phyloP scores from a whole-genome alignment of 2,113 vertebrate genomes.

The Lucifuga dentata region DNA sequence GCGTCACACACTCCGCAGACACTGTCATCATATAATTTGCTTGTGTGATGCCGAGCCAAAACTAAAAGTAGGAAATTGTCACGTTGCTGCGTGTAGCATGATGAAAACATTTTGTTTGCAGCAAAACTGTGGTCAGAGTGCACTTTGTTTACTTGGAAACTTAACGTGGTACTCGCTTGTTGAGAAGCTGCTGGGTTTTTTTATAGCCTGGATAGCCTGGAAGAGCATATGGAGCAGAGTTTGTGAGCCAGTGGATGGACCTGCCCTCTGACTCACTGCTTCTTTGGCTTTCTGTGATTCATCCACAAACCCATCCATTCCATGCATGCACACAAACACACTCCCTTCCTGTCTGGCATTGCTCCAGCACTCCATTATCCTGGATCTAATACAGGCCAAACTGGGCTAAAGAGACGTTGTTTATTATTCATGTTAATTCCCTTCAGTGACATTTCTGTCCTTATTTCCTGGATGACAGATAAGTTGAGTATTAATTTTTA shows the following conservation, averaged over 20 bases:
- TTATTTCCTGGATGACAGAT: conserved; percentile 5
- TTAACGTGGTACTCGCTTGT: conserved; percentile 7
- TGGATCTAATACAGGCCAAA: conserved; percentile 31
- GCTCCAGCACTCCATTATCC: conserved; percentile 23
- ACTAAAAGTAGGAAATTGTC: not conserved
- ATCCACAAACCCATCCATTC: conserved; percentile 30
- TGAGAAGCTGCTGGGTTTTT: conserved; percentile 22
- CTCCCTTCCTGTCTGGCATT: conserved; percentile 24
- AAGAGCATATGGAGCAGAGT: conserved; percentile 40
- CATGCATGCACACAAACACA: conserved; percentile 4
- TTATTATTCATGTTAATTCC: conserved; percentile 30
- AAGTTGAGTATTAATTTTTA: conserved; percentile 14
- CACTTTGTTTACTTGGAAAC: conserved; percentile 12
- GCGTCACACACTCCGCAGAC: conserved; percentile 3
- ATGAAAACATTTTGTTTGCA: conserved; percentile 1
- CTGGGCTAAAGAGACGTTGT: conserved; percentile 24
- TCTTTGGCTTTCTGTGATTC: conserved; percentile 54
- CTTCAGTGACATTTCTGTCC: not conserved
- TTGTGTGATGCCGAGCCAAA: conserved; percentile 2
- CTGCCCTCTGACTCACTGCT: conserved; percentile 65
- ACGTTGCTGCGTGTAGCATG: not conserved
- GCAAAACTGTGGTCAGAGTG: not conserved
- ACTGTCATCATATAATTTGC: conserved; percentile 2
- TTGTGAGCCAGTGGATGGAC: conserved; percentile 47
- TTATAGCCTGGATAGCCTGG: conserved; percentile 36